phyloP scores from a whole-genome alignment of 1,140 invertebrate species.

The Hylaeus anthracinus region DNA sequence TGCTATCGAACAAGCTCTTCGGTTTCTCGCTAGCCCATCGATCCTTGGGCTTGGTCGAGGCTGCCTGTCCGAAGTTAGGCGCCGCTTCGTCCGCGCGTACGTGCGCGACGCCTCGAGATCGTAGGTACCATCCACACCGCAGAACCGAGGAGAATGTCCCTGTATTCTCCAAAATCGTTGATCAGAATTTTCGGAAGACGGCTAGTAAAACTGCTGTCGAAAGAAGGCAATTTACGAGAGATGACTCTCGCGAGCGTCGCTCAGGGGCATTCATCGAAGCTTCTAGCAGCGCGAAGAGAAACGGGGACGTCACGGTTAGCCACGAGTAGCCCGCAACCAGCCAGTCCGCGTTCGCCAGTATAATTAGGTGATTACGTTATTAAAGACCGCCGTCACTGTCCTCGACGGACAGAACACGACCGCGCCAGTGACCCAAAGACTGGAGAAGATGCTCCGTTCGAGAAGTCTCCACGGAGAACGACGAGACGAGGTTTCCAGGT shows the following conservation, averaged over 20 bases:
- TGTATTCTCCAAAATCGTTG: too few species aligned
- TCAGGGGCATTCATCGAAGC: too few species aligned
- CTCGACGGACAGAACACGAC: constrained; percentile 36
- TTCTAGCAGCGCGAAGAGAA: constrained; percentile 15
- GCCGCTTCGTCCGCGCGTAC: constrained; percentile 1
- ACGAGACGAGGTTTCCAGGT: not conserved
- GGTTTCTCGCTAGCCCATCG: not conserved
- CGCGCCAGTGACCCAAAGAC: not conserved
- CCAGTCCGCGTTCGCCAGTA: constrained; percentile 64
- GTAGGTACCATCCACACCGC: not conserved
- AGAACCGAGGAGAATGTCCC: too few species aligned
- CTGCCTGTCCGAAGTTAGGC: not conserved
- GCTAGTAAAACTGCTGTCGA: too few species aligned
- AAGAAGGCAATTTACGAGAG: not conserved
- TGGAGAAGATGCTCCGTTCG: not conserved
- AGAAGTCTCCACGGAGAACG: not conserved
- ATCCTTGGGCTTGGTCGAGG: not conserved
- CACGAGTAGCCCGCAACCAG: constrained; percentile 55
- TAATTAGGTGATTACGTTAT: constrained; percentile 72
- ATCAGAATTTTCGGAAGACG: too few species aligned
- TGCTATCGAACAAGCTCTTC: constrained; percentile 3
- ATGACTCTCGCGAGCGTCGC: not conserved
- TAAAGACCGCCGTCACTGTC: constrained; percentile 64
- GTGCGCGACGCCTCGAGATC: not conserved
- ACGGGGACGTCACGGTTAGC: constrained; percentile 13